Conservation (phyloP, 2,888 invertebrate species). For the Drosophila barbarae region DNA sequence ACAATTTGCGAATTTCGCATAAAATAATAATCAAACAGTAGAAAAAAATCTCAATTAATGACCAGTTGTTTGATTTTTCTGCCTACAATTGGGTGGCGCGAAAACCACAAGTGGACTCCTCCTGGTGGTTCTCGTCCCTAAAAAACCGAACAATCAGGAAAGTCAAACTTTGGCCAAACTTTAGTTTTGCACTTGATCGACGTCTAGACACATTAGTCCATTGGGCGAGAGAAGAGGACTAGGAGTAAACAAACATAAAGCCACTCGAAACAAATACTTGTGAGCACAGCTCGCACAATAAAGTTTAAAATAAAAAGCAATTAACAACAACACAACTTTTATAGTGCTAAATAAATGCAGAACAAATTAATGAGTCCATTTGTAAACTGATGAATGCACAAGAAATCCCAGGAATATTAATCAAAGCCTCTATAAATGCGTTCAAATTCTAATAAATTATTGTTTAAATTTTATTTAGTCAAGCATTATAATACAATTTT, state of each 20-base stretch:
- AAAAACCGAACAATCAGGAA: slow-evolving; percentile 8
- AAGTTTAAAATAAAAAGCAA: not conserved
- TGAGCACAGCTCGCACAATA: not conserved
- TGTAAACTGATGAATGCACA: too few relatives aligned
- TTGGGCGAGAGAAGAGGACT: slow-evolving; percentile 6
- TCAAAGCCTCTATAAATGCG: too few relatives aligned
- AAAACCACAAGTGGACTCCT: not conserved
- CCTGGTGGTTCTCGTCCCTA: not conserved
- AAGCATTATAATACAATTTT: not conserved
- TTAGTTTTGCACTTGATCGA: slow-evolving; percentile 35
- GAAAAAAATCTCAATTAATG: not conserved
- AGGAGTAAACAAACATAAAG: slow-evolving; percentile 1
- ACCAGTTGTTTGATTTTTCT: not conserved
- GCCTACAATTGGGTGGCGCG: slow-evolving; percentile 19
- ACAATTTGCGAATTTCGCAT: not conserved
- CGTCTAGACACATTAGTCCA: slow-evolving; percentile 38
- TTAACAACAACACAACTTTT: not conserved
- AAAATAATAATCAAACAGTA: not conserved
- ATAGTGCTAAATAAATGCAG: not conserved
- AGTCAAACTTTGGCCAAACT: slow-evolving; percentile 19
- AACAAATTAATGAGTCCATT: not conserved
- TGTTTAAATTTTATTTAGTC: not conserved
- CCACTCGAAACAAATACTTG: slow-evolving; percentile 2
- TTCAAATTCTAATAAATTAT: not conserved
- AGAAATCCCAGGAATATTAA: not conserved